Evolutionary conservation across 2,888 invertebrate genomes (phyloP).

Genomic region (Micoletzkya japonica): DNA sequence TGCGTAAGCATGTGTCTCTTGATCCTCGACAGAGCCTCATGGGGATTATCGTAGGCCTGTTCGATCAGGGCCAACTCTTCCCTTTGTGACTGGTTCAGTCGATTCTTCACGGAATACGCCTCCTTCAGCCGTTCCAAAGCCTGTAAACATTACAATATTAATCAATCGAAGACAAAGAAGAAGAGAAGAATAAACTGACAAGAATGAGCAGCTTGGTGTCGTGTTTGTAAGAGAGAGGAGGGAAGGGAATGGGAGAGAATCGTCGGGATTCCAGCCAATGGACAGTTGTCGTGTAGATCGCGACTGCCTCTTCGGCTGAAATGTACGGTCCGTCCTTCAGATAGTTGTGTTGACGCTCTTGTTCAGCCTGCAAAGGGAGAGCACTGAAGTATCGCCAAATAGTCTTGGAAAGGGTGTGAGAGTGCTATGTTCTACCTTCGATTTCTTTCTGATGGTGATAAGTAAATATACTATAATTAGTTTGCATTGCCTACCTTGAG

Average conservation of each 20-base stretch:
- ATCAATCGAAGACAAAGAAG: background rate
- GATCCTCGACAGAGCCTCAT: slow-evolving; percentile 96
- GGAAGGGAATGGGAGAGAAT: slow-evolving; percentile 99
- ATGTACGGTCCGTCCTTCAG: slow-evolving; percentile 99
- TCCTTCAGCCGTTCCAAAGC: slow-evolving; percentile 79
- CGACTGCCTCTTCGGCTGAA: slow-evolving; percentile 98
- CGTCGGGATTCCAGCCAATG: slow-evolving; percentile 98
- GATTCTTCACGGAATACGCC: slow-evolving; percentile 63
- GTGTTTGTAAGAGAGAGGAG: slow-evolving; percentile 97
- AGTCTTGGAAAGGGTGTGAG: background rate
- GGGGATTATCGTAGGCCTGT: slow-evolving; percentile 99
- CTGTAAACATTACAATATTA: slow-evolving; percentile 3
- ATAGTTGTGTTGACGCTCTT: slow-evolving; percentile 98
- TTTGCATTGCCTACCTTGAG: slow-evolving; percentile 72
- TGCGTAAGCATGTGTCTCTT: slow-evolving; percentile 98
- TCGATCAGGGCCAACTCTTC: slow-evolving; percentile 98
- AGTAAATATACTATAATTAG: background rate
- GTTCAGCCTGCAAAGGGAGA: slow-evolving; percentile 74
- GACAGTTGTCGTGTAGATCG: slow-evolving; percentile 98
- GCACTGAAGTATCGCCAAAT: background rate
- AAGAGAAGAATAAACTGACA: slow-evolving; percentile 11
- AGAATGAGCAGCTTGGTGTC: slow-evolving; percentile 97
- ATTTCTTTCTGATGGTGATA: background rate
- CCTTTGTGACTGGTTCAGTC: slow-evolving; percentile 95
- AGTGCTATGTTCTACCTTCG: background rate